These are phyloP conservation scores for Cosmopolites sordidus DNA, from an alignment of 2,888 invertebrate species.

Conservation along the genomic window DNA sequence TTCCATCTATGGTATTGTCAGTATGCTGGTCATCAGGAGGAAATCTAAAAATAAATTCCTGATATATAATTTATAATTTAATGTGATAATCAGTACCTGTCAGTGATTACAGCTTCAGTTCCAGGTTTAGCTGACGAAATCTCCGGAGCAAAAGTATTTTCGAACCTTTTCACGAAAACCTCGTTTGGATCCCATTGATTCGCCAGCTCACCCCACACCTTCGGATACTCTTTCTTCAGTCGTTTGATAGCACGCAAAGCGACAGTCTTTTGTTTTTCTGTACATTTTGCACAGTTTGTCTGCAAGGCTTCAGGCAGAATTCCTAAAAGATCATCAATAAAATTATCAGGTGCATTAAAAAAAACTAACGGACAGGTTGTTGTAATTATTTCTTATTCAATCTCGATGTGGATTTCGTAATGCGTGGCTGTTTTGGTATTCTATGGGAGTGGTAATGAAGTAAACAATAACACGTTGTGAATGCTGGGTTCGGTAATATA, in stretches of 20 bases:
- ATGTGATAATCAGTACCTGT: too few relatives aligned
- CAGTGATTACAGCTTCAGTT: too few relatives aligned
- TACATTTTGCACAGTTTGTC: slow-evolving; percentile 63
- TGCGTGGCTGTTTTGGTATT: not conserved
- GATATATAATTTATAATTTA: too few relatives aligned
- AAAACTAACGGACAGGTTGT: too few relatives aligned
- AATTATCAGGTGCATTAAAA: not conserved
- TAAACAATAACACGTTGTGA: too few relatives aligned
- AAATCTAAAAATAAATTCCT: slow-evolving; percentile 4
- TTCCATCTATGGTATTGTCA: slow-evolving; percentile 6
- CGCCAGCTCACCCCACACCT: slow-evolving; percentile 62
- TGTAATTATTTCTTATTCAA: not conserved
- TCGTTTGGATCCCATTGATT: slow-evolving; percentile 68
- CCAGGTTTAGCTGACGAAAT: not conserved
- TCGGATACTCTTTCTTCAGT: slow-evolving; percentile 60
- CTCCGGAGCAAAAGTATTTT: slow-evolving; percentile 36
- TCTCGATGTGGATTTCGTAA: not conserved
- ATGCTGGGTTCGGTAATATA: too few relatives aligned
- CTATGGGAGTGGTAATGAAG: not conserved
- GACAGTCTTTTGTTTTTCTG: slow-evolving; percentile 60
- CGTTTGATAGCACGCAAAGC: slow-evolving; percentile 63
- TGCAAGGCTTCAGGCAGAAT: slow-evolving; percentile 66
- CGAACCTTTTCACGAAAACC: slow-evolving; percentile 53
- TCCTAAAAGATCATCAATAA: slow-evolving; percentile 48
- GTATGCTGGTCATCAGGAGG: not conserved